phyloP scores from a whole-genome alignment of 1,140 invertebrate species.

The Adoxophyes honmai region DNA sequence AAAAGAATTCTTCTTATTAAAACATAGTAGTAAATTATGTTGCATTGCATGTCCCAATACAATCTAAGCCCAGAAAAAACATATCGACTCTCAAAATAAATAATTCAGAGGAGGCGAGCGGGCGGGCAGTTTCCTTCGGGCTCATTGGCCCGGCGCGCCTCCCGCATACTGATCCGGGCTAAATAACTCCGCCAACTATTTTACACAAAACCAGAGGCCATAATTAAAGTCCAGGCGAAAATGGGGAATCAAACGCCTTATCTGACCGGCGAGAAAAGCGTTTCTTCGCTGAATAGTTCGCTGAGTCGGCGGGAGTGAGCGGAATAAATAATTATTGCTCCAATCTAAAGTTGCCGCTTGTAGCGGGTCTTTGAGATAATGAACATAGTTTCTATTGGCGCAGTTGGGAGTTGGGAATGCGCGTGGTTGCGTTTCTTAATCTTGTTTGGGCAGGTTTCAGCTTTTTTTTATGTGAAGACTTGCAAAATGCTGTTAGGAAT shows the following conservation, averaged over 20 bases:
- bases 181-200: constrained; percentile 74
- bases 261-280: constrained; percentile 70
- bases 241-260: constrained; percentile 74
- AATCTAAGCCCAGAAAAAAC: no score
- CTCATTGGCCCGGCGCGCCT: constrained; percentile 38
- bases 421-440: constrained; percentile 24
- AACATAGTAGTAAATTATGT: no score
- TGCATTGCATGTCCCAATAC: no score
- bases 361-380: constrained; percentile 48
- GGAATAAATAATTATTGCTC: constrained; percentile 75
- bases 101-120: neutral
- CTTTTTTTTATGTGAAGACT: no score
- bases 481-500: no score
- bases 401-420: no score
- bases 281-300: constrained; percentile 71
- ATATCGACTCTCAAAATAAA: constrained; percentile 34
- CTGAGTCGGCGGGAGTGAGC: constrained; percentile 63
- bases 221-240: constrained; percentile 74
- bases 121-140: constrained; percentile 20
- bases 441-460: neutral
- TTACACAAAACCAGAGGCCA: constrained; percentile 74
- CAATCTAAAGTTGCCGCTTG: constrained; percentile 60
- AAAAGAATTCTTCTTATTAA: no score
- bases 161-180: constrained; percentile 70
- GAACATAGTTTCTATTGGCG: constrained; percentile 56